A percentile compares a stretch with the other conserved stretches of the same genome.
phyloP scores from a whole-genome alignment of 2,797 vertebrate genomes.

The Tokudaia muenninki region DNA sequence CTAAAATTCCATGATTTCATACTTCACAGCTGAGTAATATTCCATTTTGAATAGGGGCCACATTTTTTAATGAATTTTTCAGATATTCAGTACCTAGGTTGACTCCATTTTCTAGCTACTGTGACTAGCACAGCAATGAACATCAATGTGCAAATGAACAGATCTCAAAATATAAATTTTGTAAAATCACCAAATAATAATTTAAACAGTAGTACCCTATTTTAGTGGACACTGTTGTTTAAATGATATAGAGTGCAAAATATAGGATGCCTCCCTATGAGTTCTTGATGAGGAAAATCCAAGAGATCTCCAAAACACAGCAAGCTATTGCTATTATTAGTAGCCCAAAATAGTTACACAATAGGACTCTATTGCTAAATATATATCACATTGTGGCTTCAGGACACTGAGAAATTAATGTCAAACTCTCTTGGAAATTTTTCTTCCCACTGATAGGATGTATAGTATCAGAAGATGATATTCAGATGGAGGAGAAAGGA shows the following conservation, averaged over 20 bases:
- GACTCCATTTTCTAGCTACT: too few species aligned
- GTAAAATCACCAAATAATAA: background rate
- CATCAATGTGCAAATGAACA: background rate
- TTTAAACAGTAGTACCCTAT: too few species aligned
- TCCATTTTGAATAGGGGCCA: background rate
- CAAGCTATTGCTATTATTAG: background rate
- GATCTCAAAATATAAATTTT: background rate
- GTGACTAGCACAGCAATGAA: background rate
- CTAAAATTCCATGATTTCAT: background rate
- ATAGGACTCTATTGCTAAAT: background rate
- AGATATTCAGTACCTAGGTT: background rate
- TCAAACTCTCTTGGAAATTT: background rate
- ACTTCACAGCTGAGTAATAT: background rate
- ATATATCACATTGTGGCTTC: background rate
- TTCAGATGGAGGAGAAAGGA: background rate
- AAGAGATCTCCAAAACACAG: background rate
- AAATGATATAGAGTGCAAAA: background rate
- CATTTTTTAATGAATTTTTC: background rate
- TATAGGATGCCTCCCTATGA: background rate
- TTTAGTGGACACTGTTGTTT: background rate
- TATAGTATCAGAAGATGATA: background rate
- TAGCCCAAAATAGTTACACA: background rate
- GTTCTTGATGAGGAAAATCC: background rate
- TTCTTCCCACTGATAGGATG: background rate
- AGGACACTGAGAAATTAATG: background rate